Evolutionary conservation across 2,113 vertebrate species (phyloP).

Genomic region (Melanotaenia duboulayi): DNA sequence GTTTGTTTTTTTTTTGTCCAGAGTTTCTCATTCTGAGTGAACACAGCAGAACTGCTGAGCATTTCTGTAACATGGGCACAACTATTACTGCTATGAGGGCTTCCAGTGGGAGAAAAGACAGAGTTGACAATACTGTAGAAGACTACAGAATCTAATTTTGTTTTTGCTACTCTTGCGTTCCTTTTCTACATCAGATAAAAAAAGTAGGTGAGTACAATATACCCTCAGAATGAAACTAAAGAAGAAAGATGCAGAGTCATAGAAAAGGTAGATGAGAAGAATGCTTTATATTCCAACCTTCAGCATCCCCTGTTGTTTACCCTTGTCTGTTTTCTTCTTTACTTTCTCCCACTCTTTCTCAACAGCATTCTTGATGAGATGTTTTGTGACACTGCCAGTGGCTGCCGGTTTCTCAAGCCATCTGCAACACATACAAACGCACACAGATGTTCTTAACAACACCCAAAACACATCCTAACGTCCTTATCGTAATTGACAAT

Average conservation of each 20-base stretch:
- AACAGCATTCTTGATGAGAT: slow-evolving; percentile 60
- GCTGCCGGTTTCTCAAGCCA: slow-evolving; percentile 63
- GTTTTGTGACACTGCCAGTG: slow-evolving; percentile 69
- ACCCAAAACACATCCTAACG: slow-evolving; percentile 11
- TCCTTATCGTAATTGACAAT: background rate
- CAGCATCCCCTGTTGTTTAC: slow-evolving; percentile 24
- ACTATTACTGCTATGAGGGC: too few species aligned
- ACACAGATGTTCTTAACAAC: slow-evolving; percentile 14
- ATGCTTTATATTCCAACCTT: slow-evolving; percentile 5
- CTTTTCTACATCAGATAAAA: background rate
- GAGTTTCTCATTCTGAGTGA: background rate
- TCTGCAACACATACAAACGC: slow-evolving; percentile 51
- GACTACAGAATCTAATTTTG: background rate
- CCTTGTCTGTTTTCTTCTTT: slow-evolving; percentile 27
- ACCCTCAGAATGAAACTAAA: background rate
- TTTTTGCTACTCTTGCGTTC: background rate
- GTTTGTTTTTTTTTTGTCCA: background rate
- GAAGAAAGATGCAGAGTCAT: slow-evolving; percentile 2
- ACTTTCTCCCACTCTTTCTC: slow-evolving; percentile 35
- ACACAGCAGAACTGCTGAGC: background rate
- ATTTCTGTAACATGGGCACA: slow-evolving; percentile 7
- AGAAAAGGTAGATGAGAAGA: slow-evolving; percentile 6
- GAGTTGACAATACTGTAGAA: background rate
- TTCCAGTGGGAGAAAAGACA: background rate
- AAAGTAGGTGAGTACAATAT: background rate